Percentiles rank a stretch among this genome's conserved stretches.
These are phyloP conservation scores for Ornithoptera priamus DNA, from an alignment of 2,888 invertebrate species.

Conservation along the genomic window DNA sequence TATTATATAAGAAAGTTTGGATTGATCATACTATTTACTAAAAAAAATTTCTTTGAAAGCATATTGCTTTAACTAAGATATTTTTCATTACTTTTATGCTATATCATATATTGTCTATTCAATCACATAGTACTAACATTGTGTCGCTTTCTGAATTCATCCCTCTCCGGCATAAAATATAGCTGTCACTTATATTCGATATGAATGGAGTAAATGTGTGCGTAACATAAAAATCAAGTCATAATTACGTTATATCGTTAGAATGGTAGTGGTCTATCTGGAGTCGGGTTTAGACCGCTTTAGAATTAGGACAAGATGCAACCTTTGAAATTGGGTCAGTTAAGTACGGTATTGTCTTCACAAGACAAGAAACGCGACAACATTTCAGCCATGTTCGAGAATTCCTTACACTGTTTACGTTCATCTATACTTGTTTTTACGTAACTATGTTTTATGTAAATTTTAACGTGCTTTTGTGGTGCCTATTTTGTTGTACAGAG, in stretches of 20 bases:
- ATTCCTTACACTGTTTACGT: conserved; percentile 13
- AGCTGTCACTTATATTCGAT: background rate
- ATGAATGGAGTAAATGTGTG: too few relatives aligned
- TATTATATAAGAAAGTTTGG: too few relatives aligned
- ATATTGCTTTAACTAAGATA: too few relatives aligned
- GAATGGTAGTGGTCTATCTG: conserved; percentile 32
- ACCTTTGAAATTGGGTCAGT: conserved; percentile 68
- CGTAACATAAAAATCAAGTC: background rate
- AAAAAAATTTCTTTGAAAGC: too few relatives aligned
- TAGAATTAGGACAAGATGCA: conserved; percentile 66
- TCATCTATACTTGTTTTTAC: background rate
- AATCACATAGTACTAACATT: too few relatives aligned
- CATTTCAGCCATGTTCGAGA: conserved; percentile 28
- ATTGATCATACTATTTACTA: too few relatives aligned
- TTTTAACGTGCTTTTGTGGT: too few relatives aligned
- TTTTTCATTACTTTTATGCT: too few relatives aligned
- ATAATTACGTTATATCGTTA: conserved; percentile 6
- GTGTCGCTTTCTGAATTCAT: too few relatives aligned
- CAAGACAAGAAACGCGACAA: conserved; percentile 39
- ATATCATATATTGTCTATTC: too few relatives aligned
- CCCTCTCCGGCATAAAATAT: background rate
- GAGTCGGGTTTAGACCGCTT: conserved; percentile 47
- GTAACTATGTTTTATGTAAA: background rate
- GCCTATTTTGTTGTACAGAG: too few relatives aligned
- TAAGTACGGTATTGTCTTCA: conserved; percentile 48